Conservation (phyloP, 2,888 invertebrate species). For the Periphyllus acericola region DNA sequence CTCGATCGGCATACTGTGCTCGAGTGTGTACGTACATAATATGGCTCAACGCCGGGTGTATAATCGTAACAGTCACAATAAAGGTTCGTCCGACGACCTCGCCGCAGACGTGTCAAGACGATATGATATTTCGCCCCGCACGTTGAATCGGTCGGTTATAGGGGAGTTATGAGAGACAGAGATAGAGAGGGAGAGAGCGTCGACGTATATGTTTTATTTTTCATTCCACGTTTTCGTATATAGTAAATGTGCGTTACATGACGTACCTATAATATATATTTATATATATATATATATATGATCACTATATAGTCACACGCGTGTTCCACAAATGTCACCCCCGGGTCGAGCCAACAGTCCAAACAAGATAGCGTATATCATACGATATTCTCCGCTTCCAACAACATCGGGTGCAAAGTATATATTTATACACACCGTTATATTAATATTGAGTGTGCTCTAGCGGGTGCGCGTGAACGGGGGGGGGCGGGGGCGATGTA, state of each 20-base stretch:
- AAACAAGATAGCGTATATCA: not conserved
- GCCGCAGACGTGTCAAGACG: constrained; percentile 36
- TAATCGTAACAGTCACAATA: too few relatives aligned
- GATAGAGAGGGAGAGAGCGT: not conserved
- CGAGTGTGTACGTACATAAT: too few relatives aligned
- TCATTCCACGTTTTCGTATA: constrained; percentile 26
- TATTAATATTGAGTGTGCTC: not conserved
- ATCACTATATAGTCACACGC: constrained; percentile 13
- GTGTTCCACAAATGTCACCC: constrained; percentile 37
- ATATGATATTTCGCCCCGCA: not conserved
- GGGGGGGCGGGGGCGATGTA: not conserved
- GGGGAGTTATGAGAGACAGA: not conserved
- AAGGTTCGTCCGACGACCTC: not conserved
- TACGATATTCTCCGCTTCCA: not conserved
- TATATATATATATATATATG: not conserved
- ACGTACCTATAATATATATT: not conserved
- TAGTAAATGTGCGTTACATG: constrained; percentile 17
- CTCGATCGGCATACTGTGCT: too few relatives aligned
- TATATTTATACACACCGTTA: not conserved
- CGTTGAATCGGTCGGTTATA: not conserved
- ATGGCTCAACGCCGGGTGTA: too few relatives aligned
- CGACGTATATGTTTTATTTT: constrained; percentile 11
- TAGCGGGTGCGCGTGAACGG: not conserved
- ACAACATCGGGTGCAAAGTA: not conserved
- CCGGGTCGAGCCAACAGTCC: not conserved